These are phyloP conservation scores for Drosophila sucinea DNA, from an alignment of 1,140 invertebrate genomes.

Conservation along the genomic window DNA sequence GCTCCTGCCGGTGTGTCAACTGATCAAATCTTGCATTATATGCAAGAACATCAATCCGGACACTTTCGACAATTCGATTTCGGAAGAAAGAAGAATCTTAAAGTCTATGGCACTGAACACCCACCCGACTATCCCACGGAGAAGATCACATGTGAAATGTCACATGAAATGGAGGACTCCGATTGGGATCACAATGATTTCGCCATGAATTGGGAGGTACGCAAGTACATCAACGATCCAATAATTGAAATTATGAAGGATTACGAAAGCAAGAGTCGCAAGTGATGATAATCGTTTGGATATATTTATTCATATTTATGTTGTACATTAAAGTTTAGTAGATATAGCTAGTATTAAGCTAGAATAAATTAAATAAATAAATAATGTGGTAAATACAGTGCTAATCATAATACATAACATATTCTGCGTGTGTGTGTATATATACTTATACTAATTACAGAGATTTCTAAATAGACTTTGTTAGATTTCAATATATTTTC, in stretches of 20 bases:
- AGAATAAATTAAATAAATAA: too few species aligned
- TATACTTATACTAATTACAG: too few species aligned
- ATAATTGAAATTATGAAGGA: conserved; percentile 83
- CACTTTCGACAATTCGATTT: conserved; percentile 83
- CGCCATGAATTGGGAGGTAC: conserved; percentile 82
- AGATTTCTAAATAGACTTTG: too few species aligned
- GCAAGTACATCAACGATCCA: conserved; percentile 78
- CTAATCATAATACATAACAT: too few species aligned
- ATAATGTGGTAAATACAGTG: too few species aligned
- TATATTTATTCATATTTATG: neutral
- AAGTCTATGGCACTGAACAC: conserved; percentile 72
- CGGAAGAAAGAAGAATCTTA: conserved; percentile 80
- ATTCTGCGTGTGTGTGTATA: too few species aligned
- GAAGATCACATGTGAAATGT: conserved; percentile 77
- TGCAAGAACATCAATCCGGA: conserved; percentile 84
- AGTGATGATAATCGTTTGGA: neutral
- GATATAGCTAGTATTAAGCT: too few species aligned
- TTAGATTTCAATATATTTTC: too few species aligned
- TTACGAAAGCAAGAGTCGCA: conserved; percentile 46
- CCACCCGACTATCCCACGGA: conserved; percentile 85
- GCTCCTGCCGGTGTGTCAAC: conserved; percentile 89
- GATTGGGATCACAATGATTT: conserved; percentile 77
- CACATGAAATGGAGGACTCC: conserved; percentile 32
- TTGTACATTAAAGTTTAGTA: neutral
- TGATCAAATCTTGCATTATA: conserved; percentile 88